Percentiles rank a stretch among this genome's conserved stretches.
Conservation (phyloP, 2,888 invertebrate species). For the Protodeltote pygarga region DNA sequence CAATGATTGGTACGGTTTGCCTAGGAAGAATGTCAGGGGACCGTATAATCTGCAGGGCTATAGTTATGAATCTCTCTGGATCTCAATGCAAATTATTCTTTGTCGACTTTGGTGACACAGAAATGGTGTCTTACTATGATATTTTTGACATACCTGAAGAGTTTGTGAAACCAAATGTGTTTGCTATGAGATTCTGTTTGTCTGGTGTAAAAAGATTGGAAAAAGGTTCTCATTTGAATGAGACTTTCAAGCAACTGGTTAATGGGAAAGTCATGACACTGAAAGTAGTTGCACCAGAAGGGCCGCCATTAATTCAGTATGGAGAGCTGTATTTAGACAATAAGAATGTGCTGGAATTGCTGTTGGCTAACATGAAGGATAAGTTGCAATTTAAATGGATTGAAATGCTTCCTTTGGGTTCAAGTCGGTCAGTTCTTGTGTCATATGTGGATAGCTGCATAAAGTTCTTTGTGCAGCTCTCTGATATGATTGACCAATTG, state of each 20-base stretch:
- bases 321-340: conserved; percentile 89
- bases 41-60: conserved; percentile 90
- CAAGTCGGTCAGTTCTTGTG: conserved; percentile 84
- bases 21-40: conserved; percentile 91
- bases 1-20: conserved; percentile 92
- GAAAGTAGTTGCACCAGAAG: conserved; percentile 90
- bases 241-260: conserved; percentile 90
- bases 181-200: conserved; percentile 91
- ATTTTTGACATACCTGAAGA: conserved; percentile 92
- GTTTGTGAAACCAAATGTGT: conserved; percentile 90
- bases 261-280: conserved; percentile 88
- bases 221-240: conserved; percentile 87
- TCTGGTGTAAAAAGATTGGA: conserved; percentile 90
- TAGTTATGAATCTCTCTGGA: conserved; percentile 91
- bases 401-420: conserved; percentile 69
- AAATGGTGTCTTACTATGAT: conserved; percentile 89
- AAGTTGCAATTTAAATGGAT: conserved; percentile 76
- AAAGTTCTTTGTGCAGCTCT: conserved; percentile 91
- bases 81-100: conserved; percentile 92
- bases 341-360: conserved; percentile 87
- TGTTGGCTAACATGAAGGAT: conserved; percentile 77
- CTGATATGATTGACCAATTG: conserved; percentile 87
- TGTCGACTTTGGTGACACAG: conserved; percentile 93
- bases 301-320: conserved; percentile 91
- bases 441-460: conserved; percentile 90